A percentile compares a stretch with the other conserved stretches of the same genome.
Conservation (phyloP, 2,888 invertebrate genomes). For the Diachrysia chrysitis region DNA sequence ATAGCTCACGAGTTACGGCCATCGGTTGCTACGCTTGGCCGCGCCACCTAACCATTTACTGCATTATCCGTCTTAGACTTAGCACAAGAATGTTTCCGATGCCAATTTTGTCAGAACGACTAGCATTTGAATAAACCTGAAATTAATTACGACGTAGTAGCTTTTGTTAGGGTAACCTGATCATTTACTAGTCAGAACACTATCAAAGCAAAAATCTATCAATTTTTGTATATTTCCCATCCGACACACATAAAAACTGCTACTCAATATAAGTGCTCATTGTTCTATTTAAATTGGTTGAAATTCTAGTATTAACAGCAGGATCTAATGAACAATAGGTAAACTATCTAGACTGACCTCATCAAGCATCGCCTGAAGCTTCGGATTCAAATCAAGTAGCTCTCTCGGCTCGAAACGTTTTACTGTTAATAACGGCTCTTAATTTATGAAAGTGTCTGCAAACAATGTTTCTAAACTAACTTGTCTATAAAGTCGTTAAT, state of each 20-base stretch:
- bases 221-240: neutral
- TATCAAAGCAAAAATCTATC: neutral
- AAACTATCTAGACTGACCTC: constrained; percentile 40
- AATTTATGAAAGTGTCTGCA: constrained; percentile 60
- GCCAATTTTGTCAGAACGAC: constrained; percentile 21
- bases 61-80: constrained; percentile 24
- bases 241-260: neutral
- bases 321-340: constrained; percentile 47
- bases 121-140: constrained; percentile 21
- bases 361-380: constrained; percentile 47
- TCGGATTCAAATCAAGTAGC: constrained; percentile 53
- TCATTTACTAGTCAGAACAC: neutral
- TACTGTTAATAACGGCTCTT: constrained; percentile 71
- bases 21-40: constrained; percentile 26
- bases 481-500: constrained; percentile 43
- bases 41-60: constrained; percentile 23
- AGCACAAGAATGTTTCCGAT: constrained; percentile 12
- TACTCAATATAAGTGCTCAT: neutral
- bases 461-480: constrained; percentile 38
- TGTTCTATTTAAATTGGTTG: constrained; percentile 11
- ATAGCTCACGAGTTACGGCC: constrained; percentile 23
- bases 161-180: neutral
- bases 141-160: constrained; percentile 2
- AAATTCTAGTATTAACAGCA: constrained; percentile 31
- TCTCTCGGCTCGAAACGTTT: constrained; percentile 47